Evolutionary conservation across 2,113 vertebrate genomes (phyloP).

Genomic region (Ardeotis arabs): DNA sequence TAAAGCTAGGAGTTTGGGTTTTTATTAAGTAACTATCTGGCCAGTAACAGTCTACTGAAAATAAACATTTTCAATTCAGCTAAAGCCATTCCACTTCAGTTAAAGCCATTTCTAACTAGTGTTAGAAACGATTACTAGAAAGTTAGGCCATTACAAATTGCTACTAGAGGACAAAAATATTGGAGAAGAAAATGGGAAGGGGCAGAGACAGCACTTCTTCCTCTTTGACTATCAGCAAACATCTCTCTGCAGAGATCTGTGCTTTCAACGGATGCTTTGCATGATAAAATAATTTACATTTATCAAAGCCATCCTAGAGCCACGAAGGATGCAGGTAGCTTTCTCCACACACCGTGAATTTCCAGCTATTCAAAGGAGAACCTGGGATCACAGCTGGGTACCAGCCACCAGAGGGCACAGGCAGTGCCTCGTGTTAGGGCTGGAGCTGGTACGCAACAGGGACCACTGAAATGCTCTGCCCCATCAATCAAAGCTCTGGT

Average conservation of each 20-base stretch:
- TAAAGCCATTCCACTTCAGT: neutral
- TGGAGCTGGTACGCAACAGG: neutral
- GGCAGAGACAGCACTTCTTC: neutral
- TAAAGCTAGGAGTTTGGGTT: neutral
- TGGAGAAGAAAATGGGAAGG: neutral
- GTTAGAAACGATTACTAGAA: neutral
- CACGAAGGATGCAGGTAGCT: neutral
- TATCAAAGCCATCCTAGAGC: neutral
- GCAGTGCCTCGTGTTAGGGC: neutral
- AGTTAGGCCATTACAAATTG: neutral
- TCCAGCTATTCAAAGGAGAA: neutral
- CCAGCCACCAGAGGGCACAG: slow-evolving; percentile 9
- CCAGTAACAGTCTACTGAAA: neutral
- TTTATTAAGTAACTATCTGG: neutral
- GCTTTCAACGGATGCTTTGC: neutral
- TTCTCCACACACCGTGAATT: rapidly evolving
- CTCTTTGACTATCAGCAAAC: neutral
- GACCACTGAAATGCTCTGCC: neutral
- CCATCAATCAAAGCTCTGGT: neutral
- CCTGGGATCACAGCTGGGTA: neutral
- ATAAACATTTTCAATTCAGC: neutral
- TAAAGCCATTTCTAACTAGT: neutral
- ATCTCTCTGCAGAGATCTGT: neutral
- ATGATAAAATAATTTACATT: neutral
- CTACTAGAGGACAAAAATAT: neutral